Base-by-base conservation (phyloP, 2,888 invertebrate genomes). In the Herminia tarsipennalis region DNA sequence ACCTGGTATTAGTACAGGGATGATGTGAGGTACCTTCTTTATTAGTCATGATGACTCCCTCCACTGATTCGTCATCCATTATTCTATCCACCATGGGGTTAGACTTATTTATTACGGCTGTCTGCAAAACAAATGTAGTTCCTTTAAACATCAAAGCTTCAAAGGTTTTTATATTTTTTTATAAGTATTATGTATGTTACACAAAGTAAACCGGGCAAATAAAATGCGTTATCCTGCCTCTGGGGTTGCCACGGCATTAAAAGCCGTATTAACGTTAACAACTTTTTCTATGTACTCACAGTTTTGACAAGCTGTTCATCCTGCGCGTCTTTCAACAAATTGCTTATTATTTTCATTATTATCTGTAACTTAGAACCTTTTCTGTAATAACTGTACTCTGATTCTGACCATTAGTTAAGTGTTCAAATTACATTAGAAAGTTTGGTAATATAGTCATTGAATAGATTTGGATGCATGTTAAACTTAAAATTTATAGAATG, bases 51-150 rank as follows among this genome's bases (percentile, higher is more conserved):
- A 89, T 67, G 8, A 89, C 87, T 0, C 82, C 81, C 62, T 83
- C 85, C 0, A 90, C 86, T 0, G 88, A 87, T 0, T 90, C 89
- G 24, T 89, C 87, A 0, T 88, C 86, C 83, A 88, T 86, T 34
- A 89, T 78, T 40, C 89, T 70, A 45, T 88, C 86, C 1, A 89
- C 80, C 1, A 90, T 78, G 0, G 89, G 88, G 56, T 90, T 90
- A 0, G 77, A 52, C 1, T 66, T 47, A 33, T 90, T 90, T 36
- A 89, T 72, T 3, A 56, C 43, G 1, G 76, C 71, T 0, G 87
- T 86, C 89, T 89, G 73, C 8, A 78, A 76, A 39, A 6, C 0
- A 36, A 41, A 34, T 27, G n/a, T n/a, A n/a, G n/a, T n/a, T n/a
- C n/a, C n/a, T n/a, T n/a, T n/a, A n/a, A n/a, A n/a, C n/a, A n/a